Conservation (phyloP, 2,113 vertebrate genomes). For the Eurypyga helias region DNA sequence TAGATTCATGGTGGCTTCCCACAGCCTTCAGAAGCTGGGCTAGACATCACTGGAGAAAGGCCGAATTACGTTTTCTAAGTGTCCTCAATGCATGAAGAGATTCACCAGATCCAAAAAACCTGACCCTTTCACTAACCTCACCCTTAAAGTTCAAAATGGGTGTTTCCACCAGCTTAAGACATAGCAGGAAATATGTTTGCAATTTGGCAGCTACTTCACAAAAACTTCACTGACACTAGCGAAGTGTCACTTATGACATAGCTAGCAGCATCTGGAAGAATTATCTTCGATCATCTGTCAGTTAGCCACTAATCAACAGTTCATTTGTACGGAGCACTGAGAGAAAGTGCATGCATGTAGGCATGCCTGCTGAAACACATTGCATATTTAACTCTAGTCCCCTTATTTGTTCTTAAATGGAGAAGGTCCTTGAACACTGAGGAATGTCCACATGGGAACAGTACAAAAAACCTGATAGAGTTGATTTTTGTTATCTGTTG, state of each 20-base stretch:
- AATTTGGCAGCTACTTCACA: background rate
- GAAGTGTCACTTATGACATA: background rate
- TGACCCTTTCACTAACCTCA: background rate
- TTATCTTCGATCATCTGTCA: background rate
- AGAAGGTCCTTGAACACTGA: background rate
- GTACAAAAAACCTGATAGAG: background rate
- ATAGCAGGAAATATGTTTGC: background rate
- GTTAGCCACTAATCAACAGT: background rate
- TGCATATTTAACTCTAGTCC: background rate
- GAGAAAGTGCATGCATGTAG: background rate
- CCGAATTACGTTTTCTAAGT: background rate
- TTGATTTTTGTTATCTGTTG: background rate
- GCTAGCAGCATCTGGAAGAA: background rate
- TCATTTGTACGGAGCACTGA: background rate
- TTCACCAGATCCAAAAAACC: background rate
- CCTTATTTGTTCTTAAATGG: background rate
- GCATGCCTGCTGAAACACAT: background rate
- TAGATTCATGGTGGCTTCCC: background rate
- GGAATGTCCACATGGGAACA: background rate
- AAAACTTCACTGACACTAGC: background rate
- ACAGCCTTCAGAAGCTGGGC: background rate
- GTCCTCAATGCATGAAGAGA: background rate
- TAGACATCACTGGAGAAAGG: background rate
- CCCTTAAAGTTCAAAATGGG: background rate
- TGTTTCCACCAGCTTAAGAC: background rate